A percentile compares a stretch with the other conserved stretches of the same genome.
Conservation (phyloP, 1,140 invertebrate species). For the Micrasema minimum region DNA sequence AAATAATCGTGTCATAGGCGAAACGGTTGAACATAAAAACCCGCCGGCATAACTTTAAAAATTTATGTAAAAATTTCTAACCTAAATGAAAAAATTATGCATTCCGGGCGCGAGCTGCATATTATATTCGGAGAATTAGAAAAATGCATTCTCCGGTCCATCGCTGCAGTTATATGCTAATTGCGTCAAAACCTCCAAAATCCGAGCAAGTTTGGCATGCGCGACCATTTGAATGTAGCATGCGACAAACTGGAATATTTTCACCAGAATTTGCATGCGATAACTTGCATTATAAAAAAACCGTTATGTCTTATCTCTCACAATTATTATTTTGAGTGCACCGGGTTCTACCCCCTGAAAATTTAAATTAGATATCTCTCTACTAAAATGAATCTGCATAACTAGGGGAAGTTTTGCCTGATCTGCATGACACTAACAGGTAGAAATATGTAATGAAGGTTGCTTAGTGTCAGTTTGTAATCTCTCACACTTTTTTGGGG, state of each 20-base stretch:
- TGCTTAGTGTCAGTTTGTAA: slow-evolving; percentile 2
- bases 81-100: slow-evolving; percentile 40
- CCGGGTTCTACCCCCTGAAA: slow-evolving; percentile 20
- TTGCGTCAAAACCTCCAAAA: slow-evolving; percentile 3
- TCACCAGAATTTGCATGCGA: slow-evolving; percentile 19
- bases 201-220: neutral
- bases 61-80: slow-evolving; percentile 40
- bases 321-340: slow-evolving; percentile 36
- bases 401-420: neutral
- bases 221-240: slow-evolving; percentile 20
- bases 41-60: slow-evolving; percentile 14
- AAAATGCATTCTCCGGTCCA: slow-evolving; percentile 28
- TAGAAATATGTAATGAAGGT: slow-evolving; percentile 34
- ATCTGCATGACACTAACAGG: slow-evolving; percentile 21
- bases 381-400: slow-evolving; percentile 27
- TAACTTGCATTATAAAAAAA: slow-evolving; percentile 28
- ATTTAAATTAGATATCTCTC: slow-evolving; percentile 43
- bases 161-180: slow-evolving; percentile 42
- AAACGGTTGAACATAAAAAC: slow-evolving; percentile 8
- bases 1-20: slow-evolving; percentile 14
- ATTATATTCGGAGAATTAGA: slow-evolving; percentile 25
- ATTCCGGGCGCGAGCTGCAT: slow-evolving; percentile 41
- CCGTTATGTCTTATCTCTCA: slow-evolving; percentile 40
- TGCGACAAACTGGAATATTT: slow-evolving; percentile 30
- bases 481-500: slow-evolving; percentile 27